Percentiles rank a stretch among this genome's conserved stretches.
Evolutionary conservation across 2,113 vertebrate species (phyloP).

Genomic region (Xyliphius kryptos): DNA sequence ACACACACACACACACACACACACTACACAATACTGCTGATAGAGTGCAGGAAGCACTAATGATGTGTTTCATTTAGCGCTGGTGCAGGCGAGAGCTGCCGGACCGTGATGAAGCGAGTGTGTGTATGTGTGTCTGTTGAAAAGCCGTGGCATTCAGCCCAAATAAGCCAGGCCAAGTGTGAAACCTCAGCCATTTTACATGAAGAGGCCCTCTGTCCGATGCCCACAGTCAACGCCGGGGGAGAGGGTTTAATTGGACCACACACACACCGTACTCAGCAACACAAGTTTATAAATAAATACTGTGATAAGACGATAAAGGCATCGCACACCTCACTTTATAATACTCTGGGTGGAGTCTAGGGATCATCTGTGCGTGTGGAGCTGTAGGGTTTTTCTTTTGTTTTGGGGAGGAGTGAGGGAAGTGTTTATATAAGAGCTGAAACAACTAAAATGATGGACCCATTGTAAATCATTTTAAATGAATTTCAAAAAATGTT

Average conservation of each 20-base stretch:
- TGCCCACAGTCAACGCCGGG: slow-evolving; percentile 31
- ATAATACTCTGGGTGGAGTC: too few species aligned
- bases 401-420: too few species aligned
- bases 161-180: slow-evolving; percentile 38
- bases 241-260: slow-evolving; percentile 39
- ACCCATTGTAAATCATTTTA: too few species aligned
- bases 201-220: slow-evolving; percentile 38
- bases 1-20: slow-evolving; percentile 13
- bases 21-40: slow-evolving; percentile 17
- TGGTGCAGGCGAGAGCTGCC: slow-evolving; percentile 33
- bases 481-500: too few species aligned
- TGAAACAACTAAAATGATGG: too few species aligned
- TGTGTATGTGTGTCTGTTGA: slow-evolving; percentile 26
- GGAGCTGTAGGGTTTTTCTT: too few species aligned
- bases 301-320: slow-evolving; percentile 30
- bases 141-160: slow-evolving; percentile 37
- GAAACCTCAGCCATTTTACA: slow-evolving; percentile 44
- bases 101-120: slow-evolving; percentile 33
- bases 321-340: slow-evolving; percentile 19
- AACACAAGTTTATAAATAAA: slow-evolving; percentile 33
- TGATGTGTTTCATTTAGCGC: slow-evolving; percentile 43
- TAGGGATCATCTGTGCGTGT: not conserved
- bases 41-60: slow-evolving; percentile 33
- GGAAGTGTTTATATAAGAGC: too few species aligned
- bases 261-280: slow-evolving; percentile 24